Evolutionary conservation across 2,888 invertebrate species (phyloP), one percentile per base, ranked within the genome.

Genomic region (Lithodes maja): DNA sequence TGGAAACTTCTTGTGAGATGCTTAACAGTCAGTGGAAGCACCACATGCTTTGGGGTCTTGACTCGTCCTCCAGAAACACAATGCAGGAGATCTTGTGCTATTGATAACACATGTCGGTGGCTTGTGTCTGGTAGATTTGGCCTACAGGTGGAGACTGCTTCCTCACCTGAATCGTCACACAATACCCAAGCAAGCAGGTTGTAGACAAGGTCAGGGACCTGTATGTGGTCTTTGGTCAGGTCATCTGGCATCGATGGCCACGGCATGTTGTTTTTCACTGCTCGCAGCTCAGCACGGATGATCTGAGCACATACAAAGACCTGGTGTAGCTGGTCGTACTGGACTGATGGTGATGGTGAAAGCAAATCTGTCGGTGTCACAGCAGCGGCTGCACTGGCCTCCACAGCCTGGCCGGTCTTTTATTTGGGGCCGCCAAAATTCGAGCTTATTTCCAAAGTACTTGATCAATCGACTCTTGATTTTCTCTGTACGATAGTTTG

Each of bases 1-100:
- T 84, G 75, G 3, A 77, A 75, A 54, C 84, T 84, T 77, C 84
- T 74, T 68, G 53, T 84, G 9, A 84, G 75, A 33, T 84, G 84
- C 77, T 55, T 77, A 12, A 83, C 84, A 50, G 84, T 84, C 77
- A 84, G 53, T 55, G 84, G 55, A 12, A 84, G 77, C 68, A 74
- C 33, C 15, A 84, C 33, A 52, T 75, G 84, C 50, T 77, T 84
- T 3, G 33, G 77, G 9, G 61, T 77, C 55, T 83, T 83, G 54
- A 83, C 53, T n/a, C 68, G n/a, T n/a, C 83, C 84, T 12, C 52
- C 68, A 12, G 75, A 84, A 54, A 84, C 55, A 75, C 17, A 49
- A 15, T 84, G 54, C 77, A 77, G 54, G n/a, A 74, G 55, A 54
- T 84, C 84, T 75, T 74, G 77, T 5, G 77, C 61, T 9, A 84